Evolutionary conservation across 2,113 vertebrate genomes (phyloP), one percentile per base, ranked within the genome.

Genomic region (Caranx ignobilis): DNA sequence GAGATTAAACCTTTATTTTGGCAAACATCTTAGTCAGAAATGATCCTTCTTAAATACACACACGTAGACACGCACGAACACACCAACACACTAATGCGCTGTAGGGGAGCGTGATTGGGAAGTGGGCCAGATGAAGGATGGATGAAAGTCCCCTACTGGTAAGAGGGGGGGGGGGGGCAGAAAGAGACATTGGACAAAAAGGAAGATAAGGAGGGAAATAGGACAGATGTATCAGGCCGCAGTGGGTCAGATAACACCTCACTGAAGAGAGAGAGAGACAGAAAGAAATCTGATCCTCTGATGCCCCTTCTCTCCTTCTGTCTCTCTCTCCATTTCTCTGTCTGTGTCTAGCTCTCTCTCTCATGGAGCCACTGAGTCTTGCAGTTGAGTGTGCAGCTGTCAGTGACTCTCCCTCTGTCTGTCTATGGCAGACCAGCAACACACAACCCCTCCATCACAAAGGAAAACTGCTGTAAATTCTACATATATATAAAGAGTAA

Each of bases 1-100:
- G 75, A 85, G 88, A 90, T 89, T 91, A 90, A 88, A 83, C 81
- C 71, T 87, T 89, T 90, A 86, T 89, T 92, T 89, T 90, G 87
- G 87, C 85, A 90, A 87, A 85, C 82, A 79, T 86, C 77, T 86
- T 86, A 63, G 72, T 85, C 78, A 81, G 77, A 86, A 87, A 82
- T 87, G 21, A 89, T 89, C 87, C 88, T 62, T 86, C 82, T 86
- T 73, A 71, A 52, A 73, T 37, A 80, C 79, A 81, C 75, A 88
- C 68, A 78, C 56, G 71, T 21, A 26, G 32, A 50, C 15, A 56
- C 39, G 10, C 6, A 19, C 6, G 13, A 39, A 48, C 41, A 50
- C 56, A 43, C 32, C 15, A 21, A n/a, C 35, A 71, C 67, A 79
- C 55, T 13, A 45, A 32, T 63, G 50, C 50, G 26, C 75, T 72